These are phyloP conservation scores for Battus philenor DNA, from an alignment of 1,140 invertebrate species.

Conservation along the genomic window DNA sequence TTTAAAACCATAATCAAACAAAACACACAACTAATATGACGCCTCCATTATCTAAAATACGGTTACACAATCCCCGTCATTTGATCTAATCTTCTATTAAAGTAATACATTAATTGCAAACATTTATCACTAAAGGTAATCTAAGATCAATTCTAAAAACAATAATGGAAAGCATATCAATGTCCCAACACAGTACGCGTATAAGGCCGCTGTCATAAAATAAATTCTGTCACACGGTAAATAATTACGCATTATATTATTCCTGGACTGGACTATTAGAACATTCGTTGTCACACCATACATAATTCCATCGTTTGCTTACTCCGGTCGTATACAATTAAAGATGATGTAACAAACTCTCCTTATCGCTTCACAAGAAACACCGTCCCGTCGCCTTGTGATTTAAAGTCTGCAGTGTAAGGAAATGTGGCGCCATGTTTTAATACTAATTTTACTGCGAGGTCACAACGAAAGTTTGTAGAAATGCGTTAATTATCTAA, in stretches of 20 bases:
- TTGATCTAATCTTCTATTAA: too few relatives aligned
- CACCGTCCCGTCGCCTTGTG: constrained; percentile 28
- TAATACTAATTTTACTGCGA: too few relatives aligned
- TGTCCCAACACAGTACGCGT: too few relatives aligned
- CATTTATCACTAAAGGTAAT: too few relatives aligned
- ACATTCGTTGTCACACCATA: constrained; percentile 40
- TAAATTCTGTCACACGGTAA: constrained; percentile 32
- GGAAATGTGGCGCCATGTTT: background rate
- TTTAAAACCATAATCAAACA: background rate
- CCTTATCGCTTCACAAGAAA: constrained; percentile 31
- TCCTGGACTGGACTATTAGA: constrained; percentile 22
- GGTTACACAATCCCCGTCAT: too few relatives aligned
- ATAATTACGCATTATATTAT: constrained; percentile 23
- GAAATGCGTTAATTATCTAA: too few relatives aligned
- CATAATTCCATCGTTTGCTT: constrained; percentile 46
- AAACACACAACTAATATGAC: constrained; percentile 4
- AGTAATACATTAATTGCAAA: too few relatives aligned
- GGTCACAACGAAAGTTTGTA: too few relatives aligned
- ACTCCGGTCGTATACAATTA: constrained; percentile 43
- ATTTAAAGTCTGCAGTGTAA: constrained; percentile 14
- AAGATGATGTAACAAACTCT: constrained; percentile 41
- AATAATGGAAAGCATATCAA: background rate
- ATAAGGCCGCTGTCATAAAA: background rate
- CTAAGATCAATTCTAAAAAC: too few relatives aligned
- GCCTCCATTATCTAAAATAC: too few relatives aligned